Evolutionary conservation across 2,797 vertebrate species (phyloP).

Genomic region (Hippopotamyrus pictus): DNA sequence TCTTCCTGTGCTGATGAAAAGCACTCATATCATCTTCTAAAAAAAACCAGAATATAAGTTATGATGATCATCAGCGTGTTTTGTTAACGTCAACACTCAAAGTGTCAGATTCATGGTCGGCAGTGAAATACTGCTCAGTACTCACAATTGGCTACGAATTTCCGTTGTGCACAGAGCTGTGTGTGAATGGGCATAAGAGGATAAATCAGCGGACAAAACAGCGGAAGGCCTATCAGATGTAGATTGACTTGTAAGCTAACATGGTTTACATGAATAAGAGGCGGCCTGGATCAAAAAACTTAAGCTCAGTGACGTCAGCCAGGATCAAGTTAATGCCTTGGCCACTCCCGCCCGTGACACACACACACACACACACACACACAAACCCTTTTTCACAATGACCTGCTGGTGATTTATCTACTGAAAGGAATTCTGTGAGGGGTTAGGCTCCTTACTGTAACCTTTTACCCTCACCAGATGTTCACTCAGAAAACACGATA

Average conservation of each 20-base stretch:
- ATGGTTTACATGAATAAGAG: neutral
- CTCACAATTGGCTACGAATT: neutral
- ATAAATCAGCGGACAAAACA: neutral
- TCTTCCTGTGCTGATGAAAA: neutral
- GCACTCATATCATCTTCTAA: neutral
- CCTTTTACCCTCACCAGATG: conserved; percentile 74
- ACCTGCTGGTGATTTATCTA: conserved; percentile 74
- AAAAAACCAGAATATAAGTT: neutral
- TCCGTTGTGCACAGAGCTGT: neutral
- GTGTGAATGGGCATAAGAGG: neutral
- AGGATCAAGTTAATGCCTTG: conserved; percentile 60
- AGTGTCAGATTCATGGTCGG: neutral
- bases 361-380: conserved; percentile 13
- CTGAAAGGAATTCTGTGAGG: conserved; percentile 72
- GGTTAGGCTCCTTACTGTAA: conserved; percentile 67
- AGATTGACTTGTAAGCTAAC: neutral
- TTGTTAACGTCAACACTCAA: neutral
- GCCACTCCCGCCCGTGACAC: neutral
- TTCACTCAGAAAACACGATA: conserved; percentile 69
- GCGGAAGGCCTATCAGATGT: neutral
- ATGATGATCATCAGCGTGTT: neutral
- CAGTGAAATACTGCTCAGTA: neutral
- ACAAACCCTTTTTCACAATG: conserved; percentile 42
- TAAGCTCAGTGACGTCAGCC: conserved; percentile 44
- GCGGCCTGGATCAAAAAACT: conserved; percentile 38